Conservation (phyloP, 2,113 vertebrate species). For the Paralichthys olivaceus region DNA sequence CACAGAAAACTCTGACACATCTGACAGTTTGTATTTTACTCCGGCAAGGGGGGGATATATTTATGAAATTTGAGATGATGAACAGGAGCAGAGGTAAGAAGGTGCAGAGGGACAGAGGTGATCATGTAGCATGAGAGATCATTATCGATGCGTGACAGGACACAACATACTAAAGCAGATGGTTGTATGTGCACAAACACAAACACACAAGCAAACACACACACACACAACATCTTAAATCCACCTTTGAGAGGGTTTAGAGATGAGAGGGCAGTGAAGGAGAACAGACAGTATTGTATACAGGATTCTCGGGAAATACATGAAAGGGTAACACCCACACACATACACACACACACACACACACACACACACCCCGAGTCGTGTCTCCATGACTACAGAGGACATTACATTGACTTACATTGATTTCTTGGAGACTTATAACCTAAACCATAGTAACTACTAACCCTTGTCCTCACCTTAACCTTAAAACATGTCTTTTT, state of each 20-base stretch:
- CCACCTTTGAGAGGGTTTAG: not conserved
- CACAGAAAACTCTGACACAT: conserved; percentile 40
- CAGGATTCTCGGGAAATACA: not conserved
- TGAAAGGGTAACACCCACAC: not conserved
- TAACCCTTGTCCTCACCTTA: not conserved
- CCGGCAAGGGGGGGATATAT: conserved; percentile 6
- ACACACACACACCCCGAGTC: not conserved
- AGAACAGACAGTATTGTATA: not conserved
- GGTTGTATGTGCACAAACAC: not conserved
- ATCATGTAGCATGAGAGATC: not conserved
- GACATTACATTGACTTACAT: not conserved
- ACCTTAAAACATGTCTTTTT: no score
- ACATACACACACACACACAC: conserved; percentile 15
- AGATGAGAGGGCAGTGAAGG: conserved; percentile 17
- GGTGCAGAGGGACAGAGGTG: not conserved
- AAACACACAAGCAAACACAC: not conserved
- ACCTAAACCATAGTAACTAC: not conserved
- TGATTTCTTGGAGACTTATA: not conserved
- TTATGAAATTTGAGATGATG: conserved; percentile 18
- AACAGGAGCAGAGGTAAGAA: conserved; percentile 18
- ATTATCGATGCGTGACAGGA: conserved; percentile 6
- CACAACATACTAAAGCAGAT: not conserved
- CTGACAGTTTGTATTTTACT: conserved; percentile 26
- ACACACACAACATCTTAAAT: not conserved
- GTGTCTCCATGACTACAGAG: not conserved